phyloP scores from a whole-genome alignment of 2,113 vertebrate genomes.

The Morone chrysops region DNA sequence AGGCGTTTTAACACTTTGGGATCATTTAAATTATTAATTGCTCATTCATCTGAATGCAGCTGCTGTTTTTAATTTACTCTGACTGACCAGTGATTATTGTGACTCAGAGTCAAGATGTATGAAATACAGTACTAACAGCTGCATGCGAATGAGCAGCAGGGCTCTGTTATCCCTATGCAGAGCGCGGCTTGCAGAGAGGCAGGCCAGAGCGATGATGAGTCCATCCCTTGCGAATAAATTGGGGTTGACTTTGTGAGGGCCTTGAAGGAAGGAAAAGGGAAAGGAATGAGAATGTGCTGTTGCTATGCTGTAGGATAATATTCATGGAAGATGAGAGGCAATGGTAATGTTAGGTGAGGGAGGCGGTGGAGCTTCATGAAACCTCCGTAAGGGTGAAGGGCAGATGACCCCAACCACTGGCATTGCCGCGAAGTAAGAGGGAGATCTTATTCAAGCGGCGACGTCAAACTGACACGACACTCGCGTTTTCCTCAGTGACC shows the following conservation, averaged over 20 bases:
- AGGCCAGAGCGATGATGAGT: conserved; percentile 72
- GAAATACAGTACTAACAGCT: conserved; percentile 58
- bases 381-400: conserved; percentile 54
- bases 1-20: conserved; percentile 23
- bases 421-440: conserved; percentile 20
- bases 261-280: conserved; percentile 76
- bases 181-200: conserved; percentile 53
- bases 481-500: conserved; percentile 23
- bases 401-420: conserved; percentile 36
- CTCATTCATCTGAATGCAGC: conserved; percentile 55
- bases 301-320: conserved; percentile 70
- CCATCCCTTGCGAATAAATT: conserved; percentile 76
- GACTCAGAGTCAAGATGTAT: conserved; percentile 61
- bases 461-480: conserved; percentile 34
- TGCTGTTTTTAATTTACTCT: conserved; percentile 62
- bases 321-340: conserved; percentile 60
- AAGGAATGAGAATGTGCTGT: conserved; percentile 70
- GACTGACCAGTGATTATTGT: conserved; percentile 40
- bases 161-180: conserved; percentile 63
- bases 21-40: conserved; percentile 56
- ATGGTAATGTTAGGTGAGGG: conserved; percentile 58
- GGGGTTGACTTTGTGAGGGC: conserved; percentile 79
- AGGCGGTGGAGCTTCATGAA: conserved; percentile 50
- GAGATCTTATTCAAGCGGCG: conserved; percentile 28
- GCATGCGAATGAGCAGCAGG: conserved; percentile 69